Evolutionary conservation across 2,888 invertebrate species (phyloP).

Genomic region (Iphiclides podalirius): DNA sequence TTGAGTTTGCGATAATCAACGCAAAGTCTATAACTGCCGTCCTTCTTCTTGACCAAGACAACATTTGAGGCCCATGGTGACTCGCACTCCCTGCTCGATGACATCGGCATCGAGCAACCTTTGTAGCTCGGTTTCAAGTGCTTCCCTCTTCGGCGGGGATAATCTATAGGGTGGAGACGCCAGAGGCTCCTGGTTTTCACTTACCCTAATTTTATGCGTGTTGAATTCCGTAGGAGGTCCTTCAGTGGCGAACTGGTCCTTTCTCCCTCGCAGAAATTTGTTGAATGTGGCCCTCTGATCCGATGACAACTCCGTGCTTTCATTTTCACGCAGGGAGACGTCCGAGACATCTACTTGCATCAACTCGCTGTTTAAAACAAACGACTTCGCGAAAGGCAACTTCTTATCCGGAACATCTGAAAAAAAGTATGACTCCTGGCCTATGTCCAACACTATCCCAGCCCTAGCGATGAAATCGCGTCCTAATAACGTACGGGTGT

Average conservation of each 20-base stretch:
- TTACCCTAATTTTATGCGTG: conserved; percentile 36
- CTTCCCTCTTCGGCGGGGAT: conserved; percentile 33
- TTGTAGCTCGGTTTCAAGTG: conserved; percentile 34
- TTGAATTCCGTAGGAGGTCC: conserved; percentile 27
- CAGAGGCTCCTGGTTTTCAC: conserved; percentile 38
- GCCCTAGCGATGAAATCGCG: too few relatives aligned
- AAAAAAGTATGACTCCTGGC: not conserved
- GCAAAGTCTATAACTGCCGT: too few relatives aligned
- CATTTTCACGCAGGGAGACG: conserved; percentile 15
- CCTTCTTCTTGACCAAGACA: conserved; percentile 34
- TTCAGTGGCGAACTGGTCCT: conserved; percentile 8
- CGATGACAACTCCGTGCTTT: conserved; percentile 11
- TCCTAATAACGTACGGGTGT: conserved; percentile 17
- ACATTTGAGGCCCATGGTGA: conserved; percentile 38
- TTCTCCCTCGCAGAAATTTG: conserved; percentile 2
- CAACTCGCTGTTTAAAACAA: conserved; percentile 10
- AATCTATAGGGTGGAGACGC: conserved; percentile 43
- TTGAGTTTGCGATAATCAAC: too few relatives aligned
- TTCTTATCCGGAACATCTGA: not conserved
- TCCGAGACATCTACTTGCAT: conserved; percentile 2
- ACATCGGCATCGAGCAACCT: too few relatives aligned
- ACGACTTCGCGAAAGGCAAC: conserved; percentile 6
- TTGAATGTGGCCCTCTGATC: conserved; percentile 15
- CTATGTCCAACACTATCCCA: not conserved
- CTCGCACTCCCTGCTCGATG: conserved; percentile 32